Percentiles rank a stretch among this genome's conserved stretches.
Evolutionary conservation across 2,797 vertebrate species (phyloP).

Genomic region (Hippocampus kuda): DNA sequence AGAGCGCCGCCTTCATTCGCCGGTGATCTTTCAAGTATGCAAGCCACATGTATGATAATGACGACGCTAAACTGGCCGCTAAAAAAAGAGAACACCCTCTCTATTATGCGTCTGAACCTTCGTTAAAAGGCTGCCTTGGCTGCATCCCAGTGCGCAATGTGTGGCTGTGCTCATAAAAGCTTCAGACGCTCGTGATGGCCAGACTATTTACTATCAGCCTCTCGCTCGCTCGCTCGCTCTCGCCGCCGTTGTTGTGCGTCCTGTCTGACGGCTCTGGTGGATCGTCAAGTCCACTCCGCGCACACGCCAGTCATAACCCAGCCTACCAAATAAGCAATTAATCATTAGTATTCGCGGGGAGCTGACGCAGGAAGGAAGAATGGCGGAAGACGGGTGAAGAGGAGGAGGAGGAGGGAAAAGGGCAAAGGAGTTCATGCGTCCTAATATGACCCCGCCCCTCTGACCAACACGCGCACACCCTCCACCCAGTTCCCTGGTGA

Average conservation of each 20-base stretch:
- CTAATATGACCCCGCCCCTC: conserved; percentile 35
- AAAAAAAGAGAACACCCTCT: background rate
- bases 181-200: conserved; percentile 37
- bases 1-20: background rate
- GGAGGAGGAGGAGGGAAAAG: conserved; percentile 1
- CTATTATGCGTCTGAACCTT: background rate
- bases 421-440: conserved; percentile 42
- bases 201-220: conserved; percentile 18
- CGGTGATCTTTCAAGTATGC: background rate
- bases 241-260: conserved; percentile 9
- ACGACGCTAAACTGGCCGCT: background rate
- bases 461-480: conserved; percentile 12
- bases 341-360: conserved; percentile 52
- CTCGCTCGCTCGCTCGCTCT: background rate
- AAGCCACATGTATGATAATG: background rate
- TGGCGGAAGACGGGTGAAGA: background rate
- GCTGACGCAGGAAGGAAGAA: conserved; percentile 12
- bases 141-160: conserved; percentile 11
- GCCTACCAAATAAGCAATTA: conserved; percentile 59
- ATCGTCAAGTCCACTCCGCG: conserved; percentile 51
- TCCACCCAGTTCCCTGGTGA: conserved; percentile 32
- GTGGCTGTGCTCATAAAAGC: conserved; percentile 24
- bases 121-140: background rate
- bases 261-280: conserved; percentile 52
- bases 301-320: conserved; percentile 52